Evolutionary conservation across 2,888 invertebrate species (phyloP).

Genomic region (Ennomos fuscantarius): DNA sequence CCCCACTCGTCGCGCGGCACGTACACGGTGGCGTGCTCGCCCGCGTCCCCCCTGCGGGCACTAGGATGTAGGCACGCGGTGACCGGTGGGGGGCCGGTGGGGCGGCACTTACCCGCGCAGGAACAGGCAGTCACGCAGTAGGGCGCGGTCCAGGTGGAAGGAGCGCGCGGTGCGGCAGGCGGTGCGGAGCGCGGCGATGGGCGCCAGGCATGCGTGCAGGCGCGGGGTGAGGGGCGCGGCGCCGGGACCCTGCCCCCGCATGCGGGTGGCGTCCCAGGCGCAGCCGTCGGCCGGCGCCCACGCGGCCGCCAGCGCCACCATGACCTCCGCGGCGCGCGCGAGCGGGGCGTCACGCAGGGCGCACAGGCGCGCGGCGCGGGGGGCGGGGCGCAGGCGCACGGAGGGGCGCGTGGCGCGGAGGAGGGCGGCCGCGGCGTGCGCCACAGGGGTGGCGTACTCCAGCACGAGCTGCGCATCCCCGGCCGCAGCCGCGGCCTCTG

Average conservation of each 20-base stretch:
- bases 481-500: too few relatives aligned
- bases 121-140: conserved; percentile 4
- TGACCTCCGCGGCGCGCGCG: conserved; percentile 1
- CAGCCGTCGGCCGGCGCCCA: neutral
- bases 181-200: conserved; percentile 89
- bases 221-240: conserved; percentile 27
- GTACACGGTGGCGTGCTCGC: too few relatives aligned
- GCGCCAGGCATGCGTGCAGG: conserved; percentile 53
- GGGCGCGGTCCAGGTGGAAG: conserved; percentile 2
- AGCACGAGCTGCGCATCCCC: conserved; percentile 62
- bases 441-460: conserved; percentile 90
- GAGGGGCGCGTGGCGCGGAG: conserved; percentile 87
- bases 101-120: neutral
- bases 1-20: too few relatives aligned
- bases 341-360: neutral
- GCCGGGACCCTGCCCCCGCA: conserved; percentile 15
- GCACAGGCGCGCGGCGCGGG: conserved; percentile 62
- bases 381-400: conserved; percentile 67
- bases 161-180: conserved; percentile 4
- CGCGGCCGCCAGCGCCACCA: conserved; percentile 5
- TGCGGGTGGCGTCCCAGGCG: conserved; percentile 1
- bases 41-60: too few relatives aligned
- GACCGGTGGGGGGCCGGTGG: too few relatives aligned
- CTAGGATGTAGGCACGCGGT: too few relatives aligned
- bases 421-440: conserved; percentile 91